Conservation (phyloP, 2,113 vertebrate genomes). For the Thryonomys swinderianus region DNA sequence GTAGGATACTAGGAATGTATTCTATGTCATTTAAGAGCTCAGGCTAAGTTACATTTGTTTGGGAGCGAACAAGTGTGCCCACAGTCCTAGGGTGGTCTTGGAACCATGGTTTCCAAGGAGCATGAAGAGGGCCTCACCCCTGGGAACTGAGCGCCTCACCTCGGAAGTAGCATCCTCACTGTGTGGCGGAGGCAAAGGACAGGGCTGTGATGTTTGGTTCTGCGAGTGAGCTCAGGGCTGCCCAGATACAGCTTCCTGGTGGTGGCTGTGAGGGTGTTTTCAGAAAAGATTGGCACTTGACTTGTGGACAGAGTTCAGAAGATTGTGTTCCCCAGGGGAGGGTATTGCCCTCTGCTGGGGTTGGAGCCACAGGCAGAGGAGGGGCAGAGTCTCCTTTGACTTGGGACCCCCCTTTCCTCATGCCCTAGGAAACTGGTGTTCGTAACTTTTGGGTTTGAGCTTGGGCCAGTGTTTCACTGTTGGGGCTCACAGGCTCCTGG, state of each 20-base stretch:
- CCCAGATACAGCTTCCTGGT: not conserved
- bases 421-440: not conserved
- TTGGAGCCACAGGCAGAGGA: not conserved
- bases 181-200: not conserved
- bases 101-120: no score
- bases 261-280: not conserved
- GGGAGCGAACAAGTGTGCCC: not conserved
- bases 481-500: not conserved
- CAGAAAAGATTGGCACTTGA: not conserved
- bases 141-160: not conserved
- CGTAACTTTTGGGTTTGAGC: not conserved
- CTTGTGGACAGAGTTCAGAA: not conserved
- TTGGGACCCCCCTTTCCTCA: not conserved
- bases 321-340: not conserved
- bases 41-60: not conserved
- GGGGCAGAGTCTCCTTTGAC: not conserved
- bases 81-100: not conserved
- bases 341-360: not conserved
- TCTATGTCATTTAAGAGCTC: constrained; percentile 34
- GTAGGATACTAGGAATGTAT: not conserved
- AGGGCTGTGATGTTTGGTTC: not conserved
- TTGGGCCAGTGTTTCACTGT: not conserved
- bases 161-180: not conserved
- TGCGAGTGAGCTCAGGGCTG: not conserved
- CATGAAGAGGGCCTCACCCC: not conserved